These are phyloP conservation scores for Piscicola geometra DNA, from an alignment of 2,888 invertebrate species.

Conservation along the genomic window DNA sequence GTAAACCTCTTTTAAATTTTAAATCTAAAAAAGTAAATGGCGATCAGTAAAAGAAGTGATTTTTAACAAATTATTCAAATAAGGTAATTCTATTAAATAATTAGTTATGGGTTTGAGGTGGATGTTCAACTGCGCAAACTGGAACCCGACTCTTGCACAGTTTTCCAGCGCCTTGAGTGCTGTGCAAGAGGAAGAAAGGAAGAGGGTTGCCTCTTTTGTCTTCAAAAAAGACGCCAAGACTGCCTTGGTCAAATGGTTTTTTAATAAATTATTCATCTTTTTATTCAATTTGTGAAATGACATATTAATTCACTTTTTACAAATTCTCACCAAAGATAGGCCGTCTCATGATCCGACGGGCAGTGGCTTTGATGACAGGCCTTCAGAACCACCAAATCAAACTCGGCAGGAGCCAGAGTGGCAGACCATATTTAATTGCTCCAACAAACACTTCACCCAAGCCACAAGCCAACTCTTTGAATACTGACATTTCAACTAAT, in stretches of 20 bases:
- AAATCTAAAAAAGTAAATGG: too few species aligned
- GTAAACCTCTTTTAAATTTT: too few species aligned
- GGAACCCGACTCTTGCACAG: slow-evolving; percentile 14
- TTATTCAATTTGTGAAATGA: background rate
- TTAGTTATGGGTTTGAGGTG: slow-evolving; percentile 17
- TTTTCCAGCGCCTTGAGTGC: slow-evolving; percentile 3
- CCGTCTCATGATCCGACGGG: slow-evolving; percentile 14
- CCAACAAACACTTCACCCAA: background rate
- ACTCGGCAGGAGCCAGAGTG: slow-evolving; percentile 10
- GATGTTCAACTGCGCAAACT: slow-evolving; percentile 20
- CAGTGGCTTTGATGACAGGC: background rate
- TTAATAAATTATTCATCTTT: background rate
- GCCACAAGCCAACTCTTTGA: too few species aligned
- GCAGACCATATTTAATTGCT: slow-evolving; percentile 3
- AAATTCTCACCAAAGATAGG: slow-evolving; percentile 17
- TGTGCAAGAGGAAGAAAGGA: slow-evolving; percentile 29
- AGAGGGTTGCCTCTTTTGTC: slow-evolving; percentile 14
- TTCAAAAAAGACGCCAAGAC: slow-evolving; percentile 24
- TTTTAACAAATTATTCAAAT: too few species aligned
- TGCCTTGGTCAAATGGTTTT: slow-evolving; percentile 3
- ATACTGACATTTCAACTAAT: too few species aligned
- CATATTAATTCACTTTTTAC: background rate
- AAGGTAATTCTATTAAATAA: too few species aligned
- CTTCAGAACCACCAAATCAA: slow-evolving; percentile 15
- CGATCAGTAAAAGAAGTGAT: too few species aligned